Percentiles rank a stretch among this genome's conserved stretches.
Evolutionary conservation across 2,888 invertebrate species (phyloP).

Genomic region (Hypolimnas misippus): DNA sequence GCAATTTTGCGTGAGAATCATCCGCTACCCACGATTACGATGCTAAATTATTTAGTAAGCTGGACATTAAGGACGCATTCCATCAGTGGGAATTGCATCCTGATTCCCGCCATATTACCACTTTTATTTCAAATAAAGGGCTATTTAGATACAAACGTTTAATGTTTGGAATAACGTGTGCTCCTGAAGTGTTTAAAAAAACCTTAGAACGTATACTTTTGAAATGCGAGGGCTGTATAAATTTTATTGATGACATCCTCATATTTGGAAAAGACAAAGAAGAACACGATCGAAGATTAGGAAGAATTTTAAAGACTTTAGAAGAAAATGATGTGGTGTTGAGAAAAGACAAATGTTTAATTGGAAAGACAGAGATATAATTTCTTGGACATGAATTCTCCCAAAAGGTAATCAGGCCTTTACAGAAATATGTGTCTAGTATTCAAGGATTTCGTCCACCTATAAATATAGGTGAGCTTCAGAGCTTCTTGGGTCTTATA

Average conservation of each 20-base stretch:
- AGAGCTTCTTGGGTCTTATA: not conserved
- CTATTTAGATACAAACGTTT: too few relatives aligned
- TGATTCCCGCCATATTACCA: too few relatives aligned
- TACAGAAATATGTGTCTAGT: not conserved
- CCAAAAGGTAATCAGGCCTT: not conserved
- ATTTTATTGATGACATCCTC: too few relatives aligned
- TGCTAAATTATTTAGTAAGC: not conserved
- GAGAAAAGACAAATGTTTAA: not conserved
- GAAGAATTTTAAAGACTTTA: not conserved
- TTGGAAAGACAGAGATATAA: not conserved
- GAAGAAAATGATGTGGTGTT: not conserved
- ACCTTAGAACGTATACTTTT: too few relatives aligned
- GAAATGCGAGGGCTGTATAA: too few relatives aligned
- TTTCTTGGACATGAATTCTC: not conserved
- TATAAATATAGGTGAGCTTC: not conserved
- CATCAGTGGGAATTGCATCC: not conserved
- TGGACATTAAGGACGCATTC: not conserved
- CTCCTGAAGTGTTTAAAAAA: not conserved
- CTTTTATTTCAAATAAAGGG: too few relatives aligned
- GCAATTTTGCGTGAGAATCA: conserved; percentile 45
- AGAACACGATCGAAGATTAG: not conserved
- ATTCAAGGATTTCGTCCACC: not conserved
- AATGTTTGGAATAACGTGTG: too few relatives aligned
- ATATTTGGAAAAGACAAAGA: too few relatives aligned
- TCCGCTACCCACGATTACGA: conserved; percentile 37